Evolutionary conservation across 2,113 vertebrate genomes (phyloP).

Genomic region (Lepisosteus osseus): DNA sequence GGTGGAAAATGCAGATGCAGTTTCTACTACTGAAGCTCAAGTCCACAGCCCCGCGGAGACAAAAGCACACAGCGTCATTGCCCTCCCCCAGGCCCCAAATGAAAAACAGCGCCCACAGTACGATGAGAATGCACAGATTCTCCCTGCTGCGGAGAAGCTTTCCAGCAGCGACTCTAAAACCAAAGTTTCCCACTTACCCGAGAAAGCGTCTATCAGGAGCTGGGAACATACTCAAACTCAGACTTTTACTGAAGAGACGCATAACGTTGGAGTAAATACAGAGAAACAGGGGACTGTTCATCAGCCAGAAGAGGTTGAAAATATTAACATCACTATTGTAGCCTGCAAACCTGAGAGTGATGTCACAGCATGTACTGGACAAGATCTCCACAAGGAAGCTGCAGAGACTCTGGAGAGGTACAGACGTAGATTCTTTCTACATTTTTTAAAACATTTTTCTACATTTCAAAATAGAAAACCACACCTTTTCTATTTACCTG

Average conservation of each 20-base stretch:
- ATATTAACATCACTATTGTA: not conserved
- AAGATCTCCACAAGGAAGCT: conserved; percentile 1
- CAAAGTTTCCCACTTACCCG: conserved; percentile 30
- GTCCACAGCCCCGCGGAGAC: not conserved
- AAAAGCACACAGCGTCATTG: not conserved
- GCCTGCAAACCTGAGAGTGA: not conserved
- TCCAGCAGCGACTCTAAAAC: not conserved
- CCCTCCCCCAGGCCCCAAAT: not conserved
- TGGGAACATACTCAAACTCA: conserved; percentile 37
- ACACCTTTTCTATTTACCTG: no score
- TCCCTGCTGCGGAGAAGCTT: no score
- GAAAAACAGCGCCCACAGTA: not conserved
- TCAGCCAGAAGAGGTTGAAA: not conserved
- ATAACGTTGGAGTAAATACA: not conserved
- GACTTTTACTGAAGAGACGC: conserved; percentile 34
- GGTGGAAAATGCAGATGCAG: not conserved
- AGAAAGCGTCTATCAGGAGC: conserved; percentile 42
- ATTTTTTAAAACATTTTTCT: no score
- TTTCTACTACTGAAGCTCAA: not conserved
- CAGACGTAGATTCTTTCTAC: not conserved
- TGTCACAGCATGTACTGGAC: not conserved
- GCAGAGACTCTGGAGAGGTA: conserved; percentile 32
- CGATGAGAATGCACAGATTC: no score
- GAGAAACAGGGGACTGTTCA: not conserved
- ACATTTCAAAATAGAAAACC: no score